A percentile compares a stretch with the other conserved stretches of the same genome.
Evolutionary conservation across 92 coral and sea anemone genomes (phyloP).

Genomic region (Epizoanthus scotinus): DNA sequence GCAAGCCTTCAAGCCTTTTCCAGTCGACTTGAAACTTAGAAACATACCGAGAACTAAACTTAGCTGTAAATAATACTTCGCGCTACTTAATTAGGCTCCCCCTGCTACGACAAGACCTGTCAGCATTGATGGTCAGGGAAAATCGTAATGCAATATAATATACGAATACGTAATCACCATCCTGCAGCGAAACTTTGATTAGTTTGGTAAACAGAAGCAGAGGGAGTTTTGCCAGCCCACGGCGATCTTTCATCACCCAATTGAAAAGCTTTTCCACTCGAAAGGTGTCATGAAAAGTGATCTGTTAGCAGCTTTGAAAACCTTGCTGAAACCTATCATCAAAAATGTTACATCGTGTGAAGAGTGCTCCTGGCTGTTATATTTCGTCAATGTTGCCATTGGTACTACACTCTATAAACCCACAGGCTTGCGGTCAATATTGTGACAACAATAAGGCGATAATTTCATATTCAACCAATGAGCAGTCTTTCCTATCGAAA

Average conservation of each 20-base stretch:
- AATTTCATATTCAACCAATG: slow-evolving; percentile 74
- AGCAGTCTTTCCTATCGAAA: slow-evolving; percentile 43
- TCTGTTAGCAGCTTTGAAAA: slow-evolving; percentile 27
- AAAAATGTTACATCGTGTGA: neutral
- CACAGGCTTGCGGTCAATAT: slow-evolving; percentile 28
- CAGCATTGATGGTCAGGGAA: slow-evolving; percentile 47
- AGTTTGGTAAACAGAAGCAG: slow-evolving; percentile 84
- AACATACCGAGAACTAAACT: neutral
- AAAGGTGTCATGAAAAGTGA: slow-evolving; percentile 35
- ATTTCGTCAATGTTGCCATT: slow-evolving; percentile 12
- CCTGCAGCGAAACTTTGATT: slow-evolving; percentile 82
- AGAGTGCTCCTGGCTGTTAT: neutral
- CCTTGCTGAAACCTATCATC: slow-evolving; percentile 14
- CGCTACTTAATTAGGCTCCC: slow-evolving; percentile 33
- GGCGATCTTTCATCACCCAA: slow-evolving; percentile 44
- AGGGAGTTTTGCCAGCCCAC: slow-evolving; percentile 41
- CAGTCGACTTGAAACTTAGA: slow-evolving; percentile 13
- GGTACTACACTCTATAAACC: slow-evolving; percentile 30
- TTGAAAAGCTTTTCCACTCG: slow-evolving; percentile 40
- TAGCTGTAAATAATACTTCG: slow-evolving; percentile 21
- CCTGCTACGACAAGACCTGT: slow-evolving; percentile 41
- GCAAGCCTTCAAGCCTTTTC: neutral
- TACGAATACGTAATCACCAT: slow-evolving; percentile 80
- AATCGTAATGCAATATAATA: slow-evolving; percentile 63
- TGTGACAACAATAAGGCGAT: slow-evolving; percentile 67